Base-by-base conservation (phyloP, 64 coral and sea anemone genomes). In the Actinia tenebrosa region DNA sequence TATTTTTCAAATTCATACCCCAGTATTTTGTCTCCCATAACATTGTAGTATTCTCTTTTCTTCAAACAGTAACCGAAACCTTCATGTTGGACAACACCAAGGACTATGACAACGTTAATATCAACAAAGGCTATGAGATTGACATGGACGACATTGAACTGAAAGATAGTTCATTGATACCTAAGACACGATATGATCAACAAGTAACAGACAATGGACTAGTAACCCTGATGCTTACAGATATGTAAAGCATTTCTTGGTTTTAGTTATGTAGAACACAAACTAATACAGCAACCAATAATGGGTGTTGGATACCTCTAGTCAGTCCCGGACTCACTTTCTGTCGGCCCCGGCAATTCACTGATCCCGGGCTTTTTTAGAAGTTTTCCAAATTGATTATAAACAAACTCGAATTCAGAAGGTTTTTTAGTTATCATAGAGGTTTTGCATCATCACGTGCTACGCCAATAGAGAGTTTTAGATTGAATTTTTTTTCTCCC, bases 71-170 rank as follows among this genome's bases (percentile, higher is more conserved):
- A 10, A 75, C 37, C 69, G 69, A 75, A 11, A 42, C 26, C 26
- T 75, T 75, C 22, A 75, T 42, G 0, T 4, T 50, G 47, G 69
- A 75, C 2, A 9, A 75, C 10, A 26, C 69, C 23, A 75, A 15
- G 13, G 26, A 42, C 27, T 26, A 37, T 30, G 50, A 81, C 43
- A 20, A 20, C 4, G 7, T 5, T 15, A 84, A 60, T 8, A 47
- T 54, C 44, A 84, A 85, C 83, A 55, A 64, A 61, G 83, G 25
- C 53, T 85, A 27, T 45, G 83, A 85, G 26, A 61, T 85, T 19
- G 19, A 85, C 23, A 85, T 85, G 83, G 83, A 85, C 26, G 83
- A 85, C 60, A 85, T 85, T 25, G 83, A 85, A 85, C 20, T 85
- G 3, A 85, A 85, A 19, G 83, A 85, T 18, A 81, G 50, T 3